These are phyloP conservation scores for Oncorhynchus masou DNA, from an alignment of 2,113 vertebrate genomes.

Conservation along the genomic window DNA sequence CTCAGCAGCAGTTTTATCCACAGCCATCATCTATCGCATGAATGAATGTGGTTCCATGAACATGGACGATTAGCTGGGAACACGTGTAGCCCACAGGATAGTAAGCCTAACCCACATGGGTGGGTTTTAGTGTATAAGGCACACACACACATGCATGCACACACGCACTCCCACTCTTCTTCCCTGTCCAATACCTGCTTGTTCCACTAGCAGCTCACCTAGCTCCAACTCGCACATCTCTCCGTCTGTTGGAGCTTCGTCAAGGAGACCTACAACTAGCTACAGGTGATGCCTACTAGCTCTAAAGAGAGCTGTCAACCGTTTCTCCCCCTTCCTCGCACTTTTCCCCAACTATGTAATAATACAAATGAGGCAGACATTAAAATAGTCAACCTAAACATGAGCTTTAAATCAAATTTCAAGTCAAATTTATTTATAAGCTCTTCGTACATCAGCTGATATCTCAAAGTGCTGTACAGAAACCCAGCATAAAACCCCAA, in stretches of 20 bases:
- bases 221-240: slow-evolving; percentile 18
- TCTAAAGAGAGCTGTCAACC: slow-evolving; percentile 15
- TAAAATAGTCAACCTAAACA: not conserved
- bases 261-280: slow-evolving; percentile 32
- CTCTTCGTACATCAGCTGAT: no score
- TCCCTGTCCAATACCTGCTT: not conserved
- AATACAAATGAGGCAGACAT: not conserved
- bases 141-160: not conserved
- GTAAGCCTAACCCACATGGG: not conserved
- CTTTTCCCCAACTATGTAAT: not conserved
- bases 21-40: slow-evolving; percentile 26
- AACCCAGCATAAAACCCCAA: no score
- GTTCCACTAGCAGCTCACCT: not conserved
- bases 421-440: no score
- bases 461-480: no score
- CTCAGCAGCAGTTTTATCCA: slow-evolving; percentile 1
- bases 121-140: not conserved
- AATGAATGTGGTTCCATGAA: slow-evolving; percentile 31
- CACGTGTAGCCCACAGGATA: slow-evolving; percentile 36
- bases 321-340: not conserved
- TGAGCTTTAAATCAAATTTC: not conserved
- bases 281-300: slow-evolving; percentile 42
- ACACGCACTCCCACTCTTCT: not conserved
- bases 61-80: slow-evolving; percentile 39
- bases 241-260: slow-evolving; percentile 48